These are phyloP conservation scores for Clivina fossor DNA, from an alignment of 2,888 invertebrate genomes.

Conservation along the genomic window DNA sequence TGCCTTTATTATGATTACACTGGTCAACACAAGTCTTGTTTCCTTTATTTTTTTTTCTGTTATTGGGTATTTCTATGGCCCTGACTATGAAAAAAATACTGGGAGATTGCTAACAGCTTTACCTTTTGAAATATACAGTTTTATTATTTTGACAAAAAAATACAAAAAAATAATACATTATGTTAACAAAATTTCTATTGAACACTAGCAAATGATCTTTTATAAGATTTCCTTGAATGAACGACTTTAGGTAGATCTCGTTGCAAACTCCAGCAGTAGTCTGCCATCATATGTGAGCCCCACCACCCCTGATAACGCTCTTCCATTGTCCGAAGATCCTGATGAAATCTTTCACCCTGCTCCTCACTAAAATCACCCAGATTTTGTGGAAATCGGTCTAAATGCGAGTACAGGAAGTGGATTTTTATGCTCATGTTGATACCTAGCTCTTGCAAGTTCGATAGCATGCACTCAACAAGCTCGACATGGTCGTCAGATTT, in stretches of 20 bases:
- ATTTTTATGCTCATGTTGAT: slow-evolving; percentile 47
- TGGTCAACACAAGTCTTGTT: no score
- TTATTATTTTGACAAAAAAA: no score
- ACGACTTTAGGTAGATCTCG: slow-evolving; percentile 9
- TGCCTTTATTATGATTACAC: no score
- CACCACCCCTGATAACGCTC: slow-evolving; percentile 45
- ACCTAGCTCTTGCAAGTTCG: slow-evolving; percentile 39
- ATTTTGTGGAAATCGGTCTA: slow-evolving; percentile 49
- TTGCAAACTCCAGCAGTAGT: slow-evolving; percentile 45
- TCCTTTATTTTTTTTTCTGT: no score
- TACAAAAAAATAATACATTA: no score
- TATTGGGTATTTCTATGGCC: no score
- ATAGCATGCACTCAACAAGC: slow-evolving; percentile 40
- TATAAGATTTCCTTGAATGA: not conserved
- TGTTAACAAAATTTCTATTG: no score
- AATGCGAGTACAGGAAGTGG: slow-evolving; percentile 47
- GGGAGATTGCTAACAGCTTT: no score
- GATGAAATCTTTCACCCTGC: slow-evolving; percentile 49
- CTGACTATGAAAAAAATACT: no score
- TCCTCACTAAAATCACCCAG: slow-evolving; percentile 46
- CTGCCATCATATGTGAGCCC: slow-evolving; percentile 45
- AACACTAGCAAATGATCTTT: no score
- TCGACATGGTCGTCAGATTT: slow-evolving; percentile 17
- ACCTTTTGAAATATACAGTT: no score
- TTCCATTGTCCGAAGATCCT: slow-evolving; percentile 47